phyloP scores from a whole-genome alignment of 2,113 vertebrate species.

The Charadrius vociferus region DNA sequence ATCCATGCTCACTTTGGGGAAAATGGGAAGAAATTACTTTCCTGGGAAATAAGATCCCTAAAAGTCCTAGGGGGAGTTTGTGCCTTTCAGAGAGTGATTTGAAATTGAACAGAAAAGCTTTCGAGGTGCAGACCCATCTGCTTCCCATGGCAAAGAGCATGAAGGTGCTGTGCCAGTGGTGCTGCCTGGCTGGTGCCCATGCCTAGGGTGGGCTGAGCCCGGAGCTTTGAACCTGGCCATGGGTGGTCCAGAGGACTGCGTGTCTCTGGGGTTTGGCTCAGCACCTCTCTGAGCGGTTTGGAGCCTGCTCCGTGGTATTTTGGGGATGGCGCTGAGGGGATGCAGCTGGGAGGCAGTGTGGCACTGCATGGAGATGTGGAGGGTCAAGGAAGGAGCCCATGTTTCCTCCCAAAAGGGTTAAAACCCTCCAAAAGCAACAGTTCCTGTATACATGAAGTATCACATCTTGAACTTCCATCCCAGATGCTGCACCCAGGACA shows the following conservation, averaged over 20 bases:
- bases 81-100: not conserved
- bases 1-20: not conserved
- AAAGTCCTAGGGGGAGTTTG: not conserved
- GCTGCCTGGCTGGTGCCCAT: not conserved
- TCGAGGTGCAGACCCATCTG: not conserved
- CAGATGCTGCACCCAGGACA: not conserved
- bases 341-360: not conserved
- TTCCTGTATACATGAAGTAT: not conserved
- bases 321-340: not conserved
- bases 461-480: not conserved
- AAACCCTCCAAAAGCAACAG: not conserved
- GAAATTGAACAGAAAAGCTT: not conserved
- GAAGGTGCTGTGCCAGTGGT: not conserved
- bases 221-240: not conserved
- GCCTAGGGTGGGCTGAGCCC: not conserved
- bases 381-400: not conserved
- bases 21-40: not conserved
- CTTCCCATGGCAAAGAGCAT: not conserved
- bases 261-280: not conserved
- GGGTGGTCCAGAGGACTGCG: not conserved
- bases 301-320: not conserved
- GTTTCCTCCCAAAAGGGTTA: not conserved
- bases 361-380: not conserved
- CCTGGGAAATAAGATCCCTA: not conserved
- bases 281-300: not conserved